Conservation (phyloP, 2,113 vertebrate genomes). For the pig (Sus scrofa) region DNA sequence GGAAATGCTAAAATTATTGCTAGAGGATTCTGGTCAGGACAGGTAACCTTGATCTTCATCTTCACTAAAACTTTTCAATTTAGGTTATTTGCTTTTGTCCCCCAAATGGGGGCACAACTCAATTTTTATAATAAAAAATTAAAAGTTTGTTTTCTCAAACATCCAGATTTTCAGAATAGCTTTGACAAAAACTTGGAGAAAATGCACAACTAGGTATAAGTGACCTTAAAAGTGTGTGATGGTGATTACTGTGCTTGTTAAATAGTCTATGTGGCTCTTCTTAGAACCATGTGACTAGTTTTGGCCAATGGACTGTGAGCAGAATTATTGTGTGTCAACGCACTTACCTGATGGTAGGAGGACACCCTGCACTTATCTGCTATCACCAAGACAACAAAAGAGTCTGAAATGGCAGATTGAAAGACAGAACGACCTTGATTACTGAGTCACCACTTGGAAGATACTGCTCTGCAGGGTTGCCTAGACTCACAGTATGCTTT, state of each 20-base stretch:
- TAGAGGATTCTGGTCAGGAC: background rate
- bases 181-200: background rate
- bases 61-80: background rate
- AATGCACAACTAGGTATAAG: background rate
- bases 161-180: background rate
- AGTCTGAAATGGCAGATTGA: background rate
- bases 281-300: background rate
- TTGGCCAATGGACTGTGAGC: background rate
- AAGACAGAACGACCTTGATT: background rate
- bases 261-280: background rate
- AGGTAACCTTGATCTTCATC: background rate
- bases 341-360: background rate
- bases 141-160: background rate
- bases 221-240: background rate
- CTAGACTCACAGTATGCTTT: background rate
- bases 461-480: background rate
- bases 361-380: background rate
- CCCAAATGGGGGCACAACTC: background rate
- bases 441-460: background rate
- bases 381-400: background rate
- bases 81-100: background rate
- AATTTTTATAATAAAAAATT: slow-evolving; percentile 45
- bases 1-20: slow-evolving; percentile 4
- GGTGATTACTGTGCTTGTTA: background rate
- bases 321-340: background rate